Evolutionary conservation across 1,140 invertebrate species (phyloP).

Genomic region (Oedothorax gibbosus): DNA sequence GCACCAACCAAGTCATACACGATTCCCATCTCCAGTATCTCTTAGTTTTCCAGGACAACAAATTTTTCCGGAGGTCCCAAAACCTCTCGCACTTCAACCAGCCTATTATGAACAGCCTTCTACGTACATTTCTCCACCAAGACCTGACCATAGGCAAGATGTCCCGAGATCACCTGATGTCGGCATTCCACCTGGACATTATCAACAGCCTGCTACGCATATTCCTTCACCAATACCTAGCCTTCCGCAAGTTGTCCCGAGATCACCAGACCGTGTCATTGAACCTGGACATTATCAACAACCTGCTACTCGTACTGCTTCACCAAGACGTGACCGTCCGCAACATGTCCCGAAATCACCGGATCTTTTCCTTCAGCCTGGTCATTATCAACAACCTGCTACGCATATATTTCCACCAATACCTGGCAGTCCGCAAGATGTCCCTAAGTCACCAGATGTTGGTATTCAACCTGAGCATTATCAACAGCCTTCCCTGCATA

Average conservation of each 20-base stretch:
- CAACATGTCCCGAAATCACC: not conserved
- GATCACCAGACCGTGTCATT: not conserved
- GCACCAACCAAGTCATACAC: not conserved
- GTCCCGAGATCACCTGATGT: not conserved
- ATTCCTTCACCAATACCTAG: not conserved
- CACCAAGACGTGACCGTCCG: not conserved
- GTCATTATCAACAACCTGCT: too few species aligned
- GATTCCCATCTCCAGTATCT: not conserved
- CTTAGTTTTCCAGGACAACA: too few species aligned
- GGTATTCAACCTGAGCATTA: too few species aligned
- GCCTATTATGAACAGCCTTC: not conserved
- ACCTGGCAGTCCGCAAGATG: not conserved
- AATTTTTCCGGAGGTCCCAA: too few species aligned
- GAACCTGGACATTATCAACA: not conserved
- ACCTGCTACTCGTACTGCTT: not conserved
- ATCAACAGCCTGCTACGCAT: not conserved
- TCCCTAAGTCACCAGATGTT: not conserved
- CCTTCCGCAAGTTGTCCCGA: not conserved
- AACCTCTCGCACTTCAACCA: too few species aligned
- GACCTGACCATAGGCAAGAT: not conserved
- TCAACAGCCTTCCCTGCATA: not conserved
- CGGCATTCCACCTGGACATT: not conserved
- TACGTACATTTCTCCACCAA: not conserved
- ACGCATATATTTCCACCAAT: not conserved
- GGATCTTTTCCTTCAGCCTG: too few species aligned